phyloP scores from a whole-genome alignment of 2,797 vertebrate genomes.

The Chiroxiphia lanceolata region DNA sequence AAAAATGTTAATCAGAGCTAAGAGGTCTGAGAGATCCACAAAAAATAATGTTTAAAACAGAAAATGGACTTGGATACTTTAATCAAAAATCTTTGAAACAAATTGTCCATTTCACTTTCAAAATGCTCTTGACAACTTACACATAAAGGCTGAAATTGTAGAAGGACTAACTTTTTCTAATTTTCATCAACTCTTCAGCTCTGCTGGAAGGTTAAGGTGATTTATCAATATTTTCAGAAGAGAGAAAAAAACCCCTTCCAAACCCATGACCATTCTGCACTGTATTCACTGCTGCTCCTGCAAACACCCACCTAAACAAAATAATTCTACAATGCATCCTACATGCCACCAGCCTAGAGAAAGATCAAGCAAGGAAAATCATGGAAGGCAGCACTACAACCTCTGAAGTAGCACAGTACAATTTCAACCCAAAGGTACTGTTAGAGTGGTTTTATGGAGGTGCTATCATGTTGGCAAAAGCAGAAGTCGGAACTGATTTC shows the following conservation, averaged over 20 bases:
- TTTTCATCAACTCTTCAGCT: not conserved
- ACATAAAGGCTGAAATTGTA: not conserved
- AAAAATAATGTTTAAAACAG: not conserved
- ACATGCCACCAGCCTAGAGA: not conserved
- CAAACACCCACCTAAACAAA: not conserved
- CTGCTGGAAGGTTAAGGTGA: not conserved
- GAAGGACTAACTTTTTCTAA: not conserved
- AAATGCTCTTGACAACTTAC: not conserved
- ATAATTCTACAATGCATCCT: not conserved
- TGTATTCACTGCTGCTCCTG: not conserved
- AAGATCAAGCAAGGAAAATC: not conserved
- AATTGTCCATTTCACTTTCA: not conserved
- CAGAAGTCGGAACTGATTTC: not conserved
- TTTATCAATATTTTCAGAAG: not conserved
- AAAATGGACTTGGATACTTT: not conserved
- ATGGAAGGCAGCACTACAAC: not conserved
- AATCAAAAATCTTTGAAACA: not conserved
- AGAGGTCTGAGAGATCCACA: not conserved
- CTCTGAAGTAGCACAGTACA: not conserved
- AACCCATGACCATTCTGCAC: not conserved
- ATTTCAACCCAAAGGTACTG: not conserved
- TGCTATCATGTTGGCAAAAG: not conserved
- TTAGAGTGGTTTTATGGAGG: not conserved
- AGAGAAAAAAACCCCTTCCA: not conserved
- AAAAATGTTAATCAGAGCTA: not conserved